Conservation (phyloP, 2,797 vertebrate genomes). For the Carapus acus region DNA sequence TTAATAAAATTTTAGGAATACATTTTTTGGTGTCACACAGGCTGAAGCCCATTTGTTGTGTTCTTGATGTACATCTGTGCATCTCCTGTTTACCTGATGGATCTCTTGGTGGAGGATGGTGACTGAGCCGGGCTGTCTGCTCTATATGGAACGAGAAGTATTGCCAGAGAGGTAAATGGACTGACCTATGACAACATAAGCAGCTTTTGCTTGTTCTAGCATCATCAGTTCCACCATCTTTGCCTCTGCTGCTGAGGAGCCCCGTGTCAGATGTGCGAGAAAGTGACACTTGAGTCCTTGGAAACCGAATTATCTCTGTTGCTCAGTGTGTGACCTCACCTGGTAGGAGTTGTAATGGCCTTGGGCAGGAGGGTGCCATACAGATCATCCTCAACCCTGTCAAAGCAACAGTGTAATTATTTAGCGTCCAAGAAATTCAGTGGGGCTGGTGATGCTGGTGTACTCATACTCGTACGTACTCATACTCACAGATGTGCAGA, state of each 20-base stretch:
- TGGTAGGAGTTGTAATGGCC: too few relatives aligned
- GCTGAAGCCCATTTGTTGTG: not conserved
- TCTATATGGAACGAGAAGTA: conserved; percentile 34
- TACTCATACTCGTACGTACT: too few relatives aligned
- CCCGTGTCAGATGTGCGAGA: conserved; percentile 28
- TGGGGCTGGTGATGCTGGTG: conserved; percentile 55
- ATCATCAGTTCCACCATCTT: conserved; percentile 21
- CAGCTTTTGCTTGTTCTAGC: too few relatives aligned
- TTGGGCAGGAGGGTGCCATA: too few relatives aligned
- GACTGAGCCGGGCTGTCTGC: conserved; percentile 21
- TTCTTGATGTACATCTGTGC: not conserved
- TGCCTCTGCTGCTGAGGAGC: conserved; percentile 43
- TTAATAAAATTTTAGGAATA: too few relatives aligned
- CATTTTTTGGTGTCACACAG: too few relatives aligned
- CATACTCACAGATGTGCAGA: conserved; percentile 66
- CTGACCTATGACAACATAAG: too few relatives aligned
- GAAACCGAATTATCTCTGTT: not conserved
- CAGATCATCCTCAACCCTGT: too few relatives aligned
- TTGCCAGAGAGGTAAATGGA: not conserved
- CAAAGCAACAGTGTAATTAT: too few relatives aligned
- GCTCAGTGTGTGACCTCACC: too few relatives aligned
- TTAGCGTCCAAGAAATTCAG: too few relatives aligned
- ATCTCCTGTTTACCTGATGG: conserved; percentile 55
- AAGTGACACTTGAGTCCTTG: conserved; percentile 7
- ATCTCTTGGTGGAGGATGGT: conserved; percentile 39